Conservation (phyloP, 2,113 vertebrate species). For the Asarcornis scutulata region DNA sequence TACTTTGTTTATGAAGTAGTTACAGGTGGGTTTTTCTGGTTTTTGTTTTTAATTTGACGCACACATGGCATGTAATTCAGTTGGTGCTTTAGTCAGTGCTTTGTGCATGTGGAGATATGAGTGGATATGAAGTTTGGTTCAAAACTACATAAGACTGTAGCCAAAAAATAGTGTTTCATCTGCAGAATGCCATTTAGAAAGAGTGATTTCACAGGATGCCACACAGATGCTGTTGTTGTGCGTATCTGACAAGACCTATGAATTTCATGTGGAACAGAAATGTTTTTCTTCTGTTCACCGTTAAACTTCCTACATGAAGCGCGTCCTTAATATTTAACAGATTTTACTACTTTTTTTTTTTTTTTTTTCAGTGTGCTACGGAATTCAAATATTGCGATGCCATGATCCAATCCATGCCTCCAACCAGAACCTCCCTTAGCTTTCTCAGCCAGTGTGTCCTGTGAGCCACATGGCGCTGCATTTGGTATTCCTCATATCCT, state of each 20-base stretch:
- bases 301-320: not conserved
- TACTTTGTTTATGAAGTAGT: not conserved
- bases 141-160: not conserved
- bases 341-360: not conserved
- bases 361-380: not conserved
- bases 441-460: not conserved
- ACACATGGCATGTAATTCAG: not conserved
- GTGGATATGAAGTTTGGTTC: not conserved
- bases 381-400: not conserved
- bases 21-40: not conserved
- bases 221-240: constrained; percentile 49
- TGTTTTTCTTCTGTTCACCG: constrained; percentile 36
- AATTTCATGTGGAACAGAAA: not conserved
- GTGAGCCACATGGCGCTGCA: not conserved
- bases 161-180: constrained; percentile 54
- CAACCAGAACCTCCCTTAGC: not conserved
- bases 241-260: constrained; percentile 43
- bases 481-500: not conserved
- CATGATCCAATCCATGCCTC: not conserved
- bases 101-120: not conserved
- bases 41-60: not conserved
- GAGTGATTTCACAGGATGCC: constrained; percentile 50
- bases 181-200: constrained; percentile 44
- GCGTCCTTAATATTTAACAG: constrained; percentile 12
- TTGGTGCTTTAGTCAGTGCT: constrained; percentile 9